phyloP scores from a whole-genome alignment of 2,888 invertebrate species.

The Caenorhabditis sinica region DNA sequence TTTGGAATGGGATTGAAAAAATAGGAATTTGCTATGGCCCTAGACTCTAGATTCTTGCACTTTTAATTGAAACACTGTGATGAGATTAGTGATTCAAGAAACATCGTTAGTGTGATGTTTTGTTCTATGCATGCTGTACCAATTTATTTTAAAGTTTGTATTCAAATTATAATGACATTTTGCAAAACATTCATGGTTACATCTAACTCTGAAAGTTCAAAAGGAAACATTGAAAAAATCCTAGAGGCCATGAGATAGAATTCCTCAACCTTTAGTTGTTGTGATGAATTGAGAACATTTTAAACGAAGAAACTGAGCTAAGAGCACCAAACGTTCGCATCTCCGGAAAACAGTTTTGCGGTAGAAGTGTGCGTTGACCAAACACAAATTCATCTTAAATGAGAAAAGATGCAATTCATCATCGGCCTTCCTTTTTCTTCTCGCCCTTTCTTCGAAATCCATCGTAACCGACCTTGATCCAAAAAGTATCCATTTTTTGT shows the following conservation, averaged over 20 bases:
- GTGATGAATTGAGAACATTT: too few relatives aligned
- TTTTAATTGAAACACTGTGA: background rate
- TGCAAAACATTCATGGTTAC: too few relatives aligned
- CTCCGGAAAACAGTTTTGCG: slow-evolving; percentile 34
- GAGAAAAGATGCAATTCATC: slow-evolving; percentile 63
- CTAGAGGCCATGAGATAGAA: too few relatives aligned
- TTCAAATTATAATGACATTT: too few relatives aligned
- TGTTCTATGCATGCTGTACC: too few relatives aligned
- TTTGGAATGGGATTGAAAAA: background rate
- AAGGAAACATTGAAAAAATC: too few relatives aligned
- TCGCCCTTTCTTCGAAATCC: background rate
- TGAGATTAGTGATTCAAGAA: background rate
- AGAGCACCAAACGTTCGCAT: slow-evolving; percentile 35
- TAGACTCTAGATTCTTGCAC: slow-evolving; percentile 8
- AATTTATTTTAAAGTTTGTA: too few relatives aligned
- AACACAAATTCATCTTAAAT: slow-evolving; percentile 57
- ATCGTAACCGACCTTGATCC: slow-evolving; percentile 61
- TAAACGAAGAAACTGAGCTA: background rate
- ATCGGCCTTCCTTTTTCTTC: slow-evolving; percentile 37
- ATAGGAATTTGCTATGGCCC: background rate
- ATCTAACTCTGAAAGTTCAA: too few relatives aligned
- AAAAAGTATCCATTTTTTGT: slow-evolving; percentile 58
- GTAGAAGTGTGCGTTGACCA: slow-evolving; percentile 41
- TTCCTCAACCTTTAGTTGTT: too few relatives aligned
- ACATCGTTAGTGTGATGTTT: too few relatives aligned